These are phyloP conservation scores for Apodemia duryi DNA, from an alignment of 2,888 invertebrate species.

Conservation along the genomic window DNA sequence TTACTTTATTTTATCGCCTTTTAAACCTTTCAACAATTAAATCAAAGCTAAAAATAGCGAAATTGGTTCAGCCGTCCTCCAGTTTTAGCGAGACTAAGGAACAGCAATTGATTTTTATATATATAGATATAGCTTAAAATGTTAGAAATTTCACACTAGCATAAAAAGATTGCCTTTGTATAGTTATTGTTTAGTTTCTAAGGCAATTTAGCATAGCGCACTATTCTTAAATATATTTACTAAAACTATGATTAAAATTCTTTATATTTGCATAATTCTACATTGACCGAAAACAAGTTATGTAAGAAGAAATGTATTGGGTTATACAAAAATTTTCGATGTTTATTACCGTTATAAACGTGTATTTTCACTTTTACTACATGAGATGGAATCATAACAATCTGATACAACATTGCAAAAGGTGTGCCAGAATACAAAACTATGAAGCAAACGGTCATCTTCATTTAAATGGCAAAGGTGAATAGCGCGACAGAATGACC, in stretches of 20 bases:
- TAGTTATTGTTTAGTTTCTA: too few relatives aligned
- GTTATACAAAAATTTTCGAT: neutral
- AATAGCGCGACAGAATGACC: conserved; percentile 34
- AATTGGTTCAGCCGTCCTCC: too few relatives aligned
- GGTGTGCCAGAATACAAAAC: conserved; percentile 58
- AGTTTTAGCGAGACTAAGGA: too few relatives aligned
- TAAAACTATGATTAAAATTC: conserved; percentile 4
- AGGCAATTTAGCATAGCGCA: too few relatives aligned
- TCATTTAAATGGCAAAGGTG: conserved; percentile 65
- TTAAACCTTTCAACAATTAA: too few relatives aligned
- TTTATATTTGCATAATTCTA: conserved; percentile 1
- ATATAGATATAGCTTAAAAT: neutral
- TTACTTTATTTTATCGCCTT: too few relatives aligned
- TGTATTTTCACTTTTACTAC: conserved; percentile 56
- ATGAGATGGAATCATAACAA: conserved; percentile 50
- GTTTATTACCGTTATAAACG: conserved; percentile 15
- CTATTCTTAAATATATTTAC: neutral
- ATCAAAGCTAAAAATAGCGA: too few relatives aligned
- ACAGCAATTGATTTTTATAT: too few relatives aligned
- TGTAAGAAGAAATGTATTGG: neutral
- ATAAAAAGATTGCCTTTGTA: neutral
- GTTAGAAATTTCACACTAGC: neutral
- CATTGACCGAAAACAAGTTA: neutral
- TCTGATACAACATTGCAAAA: conserved; percentile 62
- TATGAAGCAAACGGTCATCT: conserved; percentile 61